Evolutionary conservation across 2,888 invertebrate genomes (phyloP), one percentile per base, ranked within the genome.

Genomic region (Silvanus unidentatus): DNA sequence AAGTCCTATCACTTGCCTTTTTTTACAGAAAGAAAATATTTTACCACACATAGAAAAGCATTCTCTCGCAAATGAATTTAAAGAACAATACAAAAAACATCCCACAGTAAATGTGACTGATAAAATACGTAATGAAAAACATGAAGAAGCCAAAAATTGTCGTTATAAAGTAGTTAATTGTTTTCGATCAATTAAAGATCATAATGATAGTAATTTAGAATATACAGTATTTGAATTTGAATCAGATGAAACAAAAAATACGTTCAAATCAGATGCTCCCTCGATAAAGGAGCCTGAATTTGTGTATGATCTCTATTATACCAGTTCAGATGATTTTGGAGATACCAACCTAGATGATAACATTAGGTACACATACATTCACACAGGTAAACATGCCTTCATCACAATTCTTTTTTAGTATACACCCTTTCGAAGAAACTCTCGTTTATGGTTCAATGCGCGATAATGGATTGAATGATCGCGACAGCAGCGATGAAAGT

Each of bases 241-340:
- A 64, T 65, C 70, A 39, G 69, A 71, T 32, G 44, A 47, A 28
- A 53, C 52, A 40, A 54, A 53, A 38, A 49, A 57, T 43, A 28
- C 36, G 11, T 12, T 12, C 6, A 12, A 6, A 6, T 6, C n/a
- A 8, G 11, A n/a, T 13, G n/a, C 3, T 4, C 14, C 9, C 14
- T 11, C 32, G 3, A 32, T 12, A n/a, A 28, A 46, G 44, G 41
- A 56, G n/a, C 40, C 50, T 11, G 59, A 62, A 41, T 82, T 75
- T 64, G 82, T 82, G 5, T 83, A 81, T 53, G 82, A 83, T 66
- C 70, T 82, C 16, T 83, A 83, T 68, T 77, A 78, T 57, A 77
- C 78, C 53, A 72, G 72, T 52, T 73, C 73, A 13, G 72, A 73
- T 52, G 72, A 77, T 50, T 54, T 73, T 36, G 70, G 71, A 29